Evolutionary conservation across 2,797 vertebrate species (phyloP), one percentile per base, ranked within the genome.

Genomic region (Odontamblyopus rebecca): DNA sequence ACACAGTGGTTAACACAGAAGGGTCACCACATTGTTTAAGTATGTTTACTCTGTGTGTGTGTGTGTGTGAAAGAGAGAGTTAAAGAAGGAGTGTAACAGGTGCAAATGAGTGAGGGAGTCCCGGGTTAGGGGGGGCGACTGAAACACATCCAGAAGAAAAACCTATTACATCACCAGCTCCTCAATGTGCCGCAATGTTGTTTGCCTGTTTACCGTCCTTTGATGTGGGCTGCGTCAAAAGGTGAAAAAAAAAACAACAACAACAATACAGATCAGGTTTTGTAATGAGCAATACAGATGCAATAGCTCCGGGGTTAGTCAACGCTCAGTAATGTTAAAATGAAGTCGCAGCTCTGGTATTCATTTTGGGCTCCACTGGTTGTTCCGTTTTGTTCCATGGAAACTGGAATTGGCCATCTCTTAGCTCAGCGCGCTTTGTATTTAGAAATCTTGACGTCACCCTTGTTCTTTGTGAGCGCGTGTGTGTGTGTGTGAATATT

Each of bases 41-140:
- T 48, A 13, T 15, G 12, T 4, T 15, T 15, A 48, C 44, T 15
- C 3, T 15, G 44, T 48, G 44, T 44, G 41, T 44, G 41, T 16
- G 44, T 48, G 71, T 82, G 81, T 76, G 82, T 86, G 84, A 78
- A 38, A 75, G 44, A 48, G 44, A 29, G 59, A 29, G 44, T 38
- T 38, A 38, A 38, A 79, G 79, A 89, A 82, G 76, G 83, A 90
- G 85, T 73, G 86, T 87, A 93, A 93, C 93, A 94, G 93, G 93
- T 94, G 93, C 77, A 91, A 90, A 92, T 93, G 91, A 91, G 86
- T 16, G 44, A 90, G 75, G 91, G 90, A 90, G 91, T 92, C 92
- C 91, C 82, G 77, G 86, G 74, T 61, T 63, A 74, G 74, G 76
- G 73, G 77, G 63, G 69, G 72, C 72, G 72, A 54, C 76, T 82